These are phyloP conservation scores for Venusia cambrica DNA, from an alignment of 2,888 invertebrate genomes.

Conservation along the genomic window DNA sequence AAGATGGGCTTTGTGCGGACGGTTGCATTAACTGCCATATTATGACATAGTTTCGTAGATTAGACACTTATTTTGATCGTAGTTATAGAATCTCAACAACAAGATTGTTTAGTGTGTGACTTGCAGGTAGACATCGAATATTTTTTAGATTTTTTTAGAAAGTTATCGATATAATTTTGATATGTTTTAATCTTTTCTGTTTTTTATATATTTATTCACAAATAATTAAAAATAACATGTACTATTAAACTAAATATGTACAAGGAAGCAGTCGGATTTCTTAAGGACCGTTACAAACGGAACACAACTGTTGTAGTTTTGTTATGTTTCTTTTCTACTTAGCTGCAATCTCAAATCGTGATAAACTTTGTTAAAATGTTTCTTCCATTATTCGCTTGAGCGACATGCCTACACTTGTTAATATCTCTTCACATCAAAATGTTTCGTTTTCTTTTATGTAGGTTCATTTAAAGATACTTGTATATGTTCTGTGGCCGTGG, in stretches of 20 bases:
- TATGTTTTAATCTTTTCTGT: conserved; percentile 43
- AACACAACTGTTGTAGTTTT: no score
- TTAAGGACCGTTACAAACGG: no score
- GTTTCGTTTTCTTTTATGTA: conserved; percentile 47
- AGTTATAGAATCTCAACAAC: conserved; percentile 65
- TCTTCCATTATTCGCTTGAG: conserved; percentile 51
- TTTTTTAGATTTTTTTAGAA: conserved; percentile 59
- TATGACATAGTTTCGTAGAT: conserved; percentile 73
- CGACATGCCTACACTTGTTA: conserved; percentile 70
- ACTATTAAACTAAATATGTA: no score
- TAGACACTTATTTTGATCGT: conserved; percentile 62
- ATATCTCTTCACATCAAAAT: conserved; percentile 61
- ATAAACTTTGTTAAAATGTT: conserved; percentile 41
- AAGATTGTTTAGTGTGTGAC: conserved; percentile 67
- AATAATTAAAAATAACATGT: no score
- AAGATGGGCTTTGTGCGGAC: conserved; percentile 69
- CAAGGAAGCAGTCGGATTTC: no score
- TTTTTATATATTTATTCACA: no score
- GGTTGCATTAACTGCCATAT: conserved; percentile 80
- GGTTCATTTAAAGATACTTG: conserved; percentile 47
- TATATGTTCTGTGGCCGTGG: conserved; percentile 44
- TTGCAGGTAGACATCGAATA: conserved; percentile 71
- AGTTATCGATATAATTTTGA: conserved; percentile 44
- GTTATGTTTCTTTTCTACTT: conserved; percentile 51
- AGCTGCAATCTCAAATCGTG: conserved; percentile 28